A percentile compares a stretch with the other conserved stretches of the same genome.
phyloP scores from a whole-genome alignment of 2,113 vertebrate genomes.

The Gadus chalcogrammus region DNA sequence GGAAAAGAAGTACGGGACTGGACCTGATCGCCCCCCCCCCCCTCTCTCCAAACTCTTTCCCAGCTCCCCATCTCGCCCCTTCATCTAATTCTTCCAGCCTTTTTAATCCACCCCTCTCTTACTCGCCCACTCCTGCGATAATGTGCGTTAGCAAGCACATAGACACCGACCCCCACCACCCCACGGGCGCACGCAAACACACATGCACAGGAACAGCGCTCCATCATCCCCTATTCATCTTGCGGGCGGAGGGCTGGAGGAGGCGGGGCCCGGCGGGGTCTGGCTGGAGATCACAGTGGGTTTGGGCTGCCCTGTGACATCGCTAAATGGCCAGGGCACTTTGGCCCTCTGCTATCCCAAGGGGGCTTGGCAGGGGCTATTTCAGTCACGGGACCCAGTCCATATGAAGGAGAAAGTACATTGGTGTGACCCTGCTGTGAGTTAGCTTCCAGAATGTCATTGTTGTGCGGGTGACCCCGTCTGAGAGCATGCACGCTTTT shows the following conservation, averaged over 20 bases:
- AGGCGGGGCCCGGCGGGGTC: slow-evolving; percentile 45
- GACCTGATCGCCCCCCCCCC: slow-evolving; percentile 15
- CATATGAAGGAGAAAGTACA: no score
- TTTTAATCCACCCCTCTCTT: neutral
- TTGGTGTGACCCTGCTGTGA: no score
- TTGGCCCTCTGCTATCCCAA: slow-evolving; percentile 37
- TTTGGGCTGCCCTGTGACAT: slow-evolving; percentile 36
- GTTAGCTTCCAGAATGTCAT: no score
- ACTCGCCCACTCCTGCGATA: neutral
- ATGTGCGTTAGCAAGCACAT: no score
- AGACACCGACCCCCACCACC: neutral
- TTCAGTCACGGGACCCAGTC: slow-evolving; percentile 27
- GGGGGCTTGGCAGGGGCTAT: slow-evolving; percentile 32
- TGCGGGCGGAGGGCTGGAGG: slow-evolving; percentile 33
- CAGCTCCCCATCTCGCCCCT: slow-evolving; percentile 15
- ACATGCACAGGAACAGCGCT: neutral
- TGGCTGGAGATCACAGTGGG: slow-evolving; percentile 61
- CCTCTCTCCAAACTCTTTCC: slow-evolving; percentile 19
- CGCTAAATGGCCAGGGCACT: slow-evolving; percentile 53
- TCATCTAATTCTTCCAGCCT: neutral
- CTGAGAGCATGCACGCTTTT: no score
- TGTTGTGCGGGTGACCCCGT: no score
- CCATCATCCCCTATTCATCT: slow-evolving; percentile 37
- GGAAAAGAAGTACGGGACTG: slow-evolving; percentile 49
- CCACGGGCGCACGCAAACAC: neutral